phyloP scores from a whole-genome alignment of 2,888 invertebrate species.

The Rhorus exstirpatorius region DNA sequence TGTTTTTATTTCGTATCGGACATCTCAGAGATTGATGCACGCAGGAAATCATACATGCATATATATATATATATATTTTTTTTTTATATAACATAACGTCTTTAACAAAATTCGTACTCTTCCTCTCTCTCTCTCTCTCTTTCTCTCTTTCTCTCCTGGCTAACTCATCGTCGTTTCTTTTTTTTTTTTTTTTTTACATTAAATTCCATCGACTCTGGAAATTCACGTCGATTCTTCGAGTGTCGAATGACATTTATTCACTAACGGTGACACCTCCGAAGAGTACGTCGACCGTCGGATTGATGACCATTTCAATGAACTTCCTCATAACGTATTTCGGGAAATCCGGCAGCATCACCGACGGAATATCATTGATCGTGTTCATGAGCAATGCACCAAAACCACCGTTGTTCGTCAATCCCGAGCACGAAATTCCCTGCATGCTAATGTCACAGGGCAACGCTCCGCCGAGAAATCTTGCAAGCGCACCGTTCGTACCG shows the following conservation, averaged over 20 bases:
- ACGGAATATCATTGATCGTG: constrained; percentile 59
- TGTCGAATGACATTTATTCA: neutral
- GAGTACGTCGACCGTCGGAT: constrained; percentile 65
- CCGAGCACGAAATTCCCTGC: constrained; percentile 63
- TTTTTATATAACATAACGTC: constrained; percentile 31
- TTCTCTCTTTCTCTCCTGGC: neutral
- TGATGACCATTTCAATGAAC: constrained; percentile 14
- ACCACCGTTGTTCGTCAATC: constrained; percentile 67
- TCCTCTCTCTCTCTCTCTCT: neutral
- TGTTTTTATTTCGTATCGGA: constrained; percentile 53
- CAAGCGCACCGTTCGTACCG: constrained; percentile 69
- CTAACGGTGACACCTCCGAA: constrained; percentile 69
- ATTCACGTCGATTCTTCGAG: neutral
- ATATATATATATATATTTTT: constrained; percentile 31
- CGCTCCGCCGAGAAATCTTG: constrained; percentile 68
- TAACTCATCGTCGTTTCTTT: neutral
- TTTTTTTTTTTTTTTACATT: neutral
- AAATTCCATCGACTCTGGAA: neutral
- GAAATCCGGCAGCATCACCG: constrained; percentile 63
- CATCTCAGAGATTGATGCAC: constrained; percentile 14
- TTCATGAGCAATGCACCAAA: constrained; percentile 43
- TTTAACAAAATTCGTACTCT: constrained; percentile 15
- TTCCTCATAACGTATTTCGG: constrained; percentile 28
- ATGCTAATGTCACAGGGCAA: constrained; percentile 72
- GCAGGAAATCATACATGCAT: constrained; percentile 32